Conservation (phyloP, 2,888 invertebrate species). For the Creontiades dilutus region DNA sequence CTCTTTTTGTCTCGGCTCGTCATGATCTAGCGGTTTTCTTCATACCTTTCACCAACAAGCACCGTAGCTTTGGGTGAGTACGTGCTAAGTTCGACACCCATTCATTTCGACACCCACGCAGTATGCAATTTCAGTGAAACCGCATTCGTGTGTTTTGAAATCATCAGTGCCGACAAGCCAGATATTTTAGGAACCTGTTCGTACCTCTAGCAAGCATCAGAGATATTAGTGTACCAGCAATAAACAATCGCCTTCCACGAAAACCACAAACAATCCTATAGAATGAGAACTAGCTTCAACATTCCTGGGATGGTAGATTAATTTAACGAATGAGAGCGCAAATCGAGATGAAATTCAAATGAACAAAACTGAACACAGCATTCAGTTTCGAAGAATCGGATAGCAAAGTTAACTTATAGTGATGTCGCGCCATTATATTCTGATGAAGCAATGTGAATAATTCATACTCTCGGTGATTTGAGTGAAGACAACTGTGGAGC, state of each 20-base stretch:
- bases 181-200: not conserved
- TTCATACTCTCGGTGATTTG: not conserved
- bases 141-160: not conserved
- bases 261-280: too few species aligned
- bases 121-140: not conserved
- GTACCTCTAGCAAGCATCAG: not conserved
- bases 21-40: constrained; percentile 40
- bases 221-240: too few species aligned
- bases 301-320: too few species aligned
- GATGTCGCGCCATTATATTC: too few species aligned
- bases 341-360: too few species aligned
- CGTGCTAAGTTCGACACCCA: not conserved
- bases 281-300: too few species aligned
- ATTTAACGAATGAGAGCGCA: too few species aligned
- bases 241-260: too few species aligned
- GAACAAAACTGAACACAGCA: too few species aligned
- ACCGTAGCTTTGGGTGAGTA: not conserved
- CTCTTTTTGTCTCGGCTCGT: not conserved
- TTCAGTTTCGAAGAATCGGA: too few species aligned
- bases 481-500: not conserved
- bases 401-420: too few species aligned
- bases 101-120: constrained; percentile 12
- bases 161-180: not conserved
- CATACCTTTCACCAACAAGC: not conserved
- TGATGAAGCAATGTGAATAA: not conserved